Evolutionary conservation across 2,888 invertebrate species (phyloP).

Genomic region (Amphipyra tragopoginis): DNA sequence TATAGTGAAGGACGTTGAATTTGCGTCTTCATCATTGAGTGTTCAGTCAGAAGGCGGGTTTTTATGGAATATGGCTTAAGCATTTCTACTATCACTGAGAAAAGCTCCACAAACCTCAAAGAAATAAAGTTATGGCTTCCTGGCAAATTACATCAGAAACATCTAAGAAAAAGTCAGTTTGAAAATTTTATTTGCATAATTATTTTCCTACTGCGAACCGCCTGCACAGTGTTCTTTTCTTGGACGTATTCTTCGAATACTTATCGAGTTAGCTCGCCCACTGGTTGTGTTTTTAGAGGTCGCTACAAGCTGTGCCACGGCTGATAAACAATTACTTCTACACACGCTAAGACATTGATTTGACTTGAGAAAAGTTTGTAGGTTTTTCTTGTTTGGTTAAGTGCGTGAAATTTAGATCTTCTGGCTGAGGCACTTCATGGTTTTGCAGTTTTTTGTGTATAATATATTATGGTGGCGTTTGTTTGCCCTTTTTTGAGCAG

Average conservation of each 20-base stretch:
- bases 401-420: background rate
- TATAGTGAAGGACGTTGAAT: too few species aligned
- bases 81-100: too few species aligned
- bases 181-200: background rate
- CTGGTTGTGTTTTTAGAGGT: constrained; percentile 38
- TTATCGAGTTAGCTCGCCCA: constrained; percentile 49
- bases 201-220: constrained; percentile 9
- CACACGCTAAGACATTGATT: constrained; percentile 24
- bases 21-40: too few species aligned
- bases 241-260: constrained; percentile 22
- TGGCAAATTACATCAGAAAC: too few species aligned
- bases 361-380: constrained; percentile 14
- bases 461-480: too few species aligned
- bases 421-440: background rate
- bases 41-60: too few species aligned
- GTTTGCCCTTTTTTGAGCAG: too few species aligned
- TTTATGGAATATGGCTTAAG: too few species aligned
- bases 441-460: too few species aligned
- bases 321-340: constrained; percentile 49
- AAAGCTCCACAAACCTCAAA: too few species aligned
- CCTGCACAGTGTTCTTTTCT: constrained; percentile 7
- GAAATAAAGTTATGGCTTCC: too few species aligned
- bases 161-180: too few species aligned
- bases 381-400: background rate
- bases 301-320: constrained; percentile 26